Percentiles rank a stretch among this genome's conserved stretches.
These are phyloP conservation scores for Cephus rjabovi DNA, from an alignment of 2,888 invertebrate species.

Conservation along the genomic window DNA sequence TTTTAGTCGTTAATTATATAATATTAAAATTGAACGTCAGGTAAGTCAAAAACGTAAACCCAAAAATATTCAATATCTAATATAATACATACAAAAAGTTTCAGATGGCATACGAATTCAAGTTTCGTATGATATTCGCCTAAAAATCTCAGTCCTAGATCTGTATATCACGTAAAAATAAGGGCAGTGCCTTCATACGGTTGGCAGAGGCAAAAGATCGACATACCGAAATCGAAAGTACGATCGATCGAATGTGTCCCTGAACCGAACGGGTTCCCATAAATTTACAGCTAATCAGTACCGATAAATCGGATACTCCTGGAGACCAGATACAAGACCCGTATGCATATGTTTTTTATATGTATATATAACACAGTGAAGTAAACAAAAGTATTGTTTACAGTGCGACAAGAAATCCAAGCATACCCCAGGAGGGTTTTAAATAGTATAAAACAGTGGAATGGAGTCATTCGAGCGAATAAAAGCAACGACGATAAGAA, in stretches of 20 bases:
- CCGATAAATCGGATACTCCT: constrained; percentile 21
- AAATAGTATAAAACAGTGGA: neutral
- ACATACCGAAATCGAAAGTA: constrained; percentile 6
- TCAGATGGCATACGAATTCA: no score
- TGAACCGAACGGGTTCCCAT: constrained; percentile 24
- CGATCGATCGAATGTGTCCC: constrained; percentile 5
- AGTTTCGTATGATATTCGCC: no score
- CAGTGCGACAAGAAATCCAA: neutral
- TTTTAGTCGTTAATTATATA: neutral
- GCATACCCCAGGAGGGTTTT: neutral
- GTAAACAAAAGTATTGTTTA: neutral
- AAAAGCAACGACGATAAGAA: neutral
- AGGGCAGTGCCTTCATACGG: neutral
- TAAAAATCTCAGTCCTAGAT: neutral
- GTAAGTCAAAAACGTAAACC: no score
- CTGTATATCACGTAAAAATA: neutral
- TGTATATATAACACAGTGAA: neutral
- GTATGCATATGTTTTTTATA: neutral
- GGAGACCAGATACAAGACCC: neutral
- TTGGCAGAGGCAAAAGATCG: neutral
- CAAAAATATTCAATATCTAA: no score
- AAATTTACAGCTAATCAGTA: constrained; percentile 33
- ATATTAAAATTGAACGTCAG: no score
- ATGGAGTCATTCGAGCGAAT: neutral
- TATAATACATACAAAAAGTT: no score